phyloP scores from a whole-genome alignment of 2,113 vertebrate species.

The Atherinomorus stipes region DNA sequence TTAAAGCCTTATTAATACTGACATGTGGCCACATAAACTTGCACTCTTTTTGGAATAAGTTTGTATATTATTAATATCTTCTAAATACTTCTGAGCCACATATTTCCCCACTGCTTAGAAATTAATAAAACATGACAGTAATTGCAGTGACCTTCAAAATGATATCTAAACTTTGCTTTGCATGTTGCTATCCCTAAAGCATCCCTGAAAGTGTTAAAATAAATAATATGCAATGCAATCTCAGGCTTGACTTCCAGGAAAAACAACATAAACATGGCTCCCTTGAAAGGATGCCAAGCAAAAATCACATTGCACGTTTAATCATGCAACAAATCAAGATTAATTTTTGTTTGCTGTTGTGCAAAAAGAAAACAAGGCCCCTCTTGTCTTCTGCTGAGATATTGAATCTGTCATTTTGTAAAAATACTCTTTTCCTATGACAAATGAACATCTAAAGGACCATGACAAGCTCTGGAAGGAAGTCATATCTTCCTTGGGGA shows the following conservation, averaged over 20 bases:
- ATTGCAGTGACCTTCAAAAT: constrained; percentile 31
- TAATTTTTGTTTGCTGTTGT: neutral
- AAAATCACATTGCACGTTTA: neutral
- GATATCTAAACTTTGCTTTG: neutral
- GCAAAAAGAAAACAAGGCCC: neutral
- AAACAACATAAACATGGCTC: neutral
- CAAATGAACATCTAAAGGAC: neutral
- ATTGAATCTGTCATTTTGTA: neutral
- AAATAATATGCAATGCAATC: neutral
- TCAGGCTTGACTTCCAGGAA: neutral
- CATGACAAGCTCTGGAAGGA: neutral
- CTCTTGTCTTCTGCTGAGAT: neutral
- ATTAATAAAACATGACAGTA: constrained; percentile 4
- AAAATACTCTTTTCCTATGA: neutral
- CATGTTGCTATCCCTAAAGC: neutral
- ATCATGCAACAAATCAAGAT: neutral
- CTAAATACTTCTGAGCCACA: neutral
- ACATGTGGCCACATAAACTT: neutral
- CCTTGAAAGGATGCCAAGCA: neutral
- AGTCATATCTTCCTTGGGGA: neutral
- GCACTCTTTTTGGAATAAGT: neutral
- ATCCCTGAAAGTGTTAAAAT: neutral
- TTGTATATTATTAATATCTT: neutral
- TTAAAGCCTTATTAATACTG: neutral
- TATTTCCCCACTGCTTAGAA: neutral